These are phyloP conservation scores for Hycleus phaleratus DNA, from an alignment of 1,140 invertebrate species.

Conservation along the genomic window DNA sequence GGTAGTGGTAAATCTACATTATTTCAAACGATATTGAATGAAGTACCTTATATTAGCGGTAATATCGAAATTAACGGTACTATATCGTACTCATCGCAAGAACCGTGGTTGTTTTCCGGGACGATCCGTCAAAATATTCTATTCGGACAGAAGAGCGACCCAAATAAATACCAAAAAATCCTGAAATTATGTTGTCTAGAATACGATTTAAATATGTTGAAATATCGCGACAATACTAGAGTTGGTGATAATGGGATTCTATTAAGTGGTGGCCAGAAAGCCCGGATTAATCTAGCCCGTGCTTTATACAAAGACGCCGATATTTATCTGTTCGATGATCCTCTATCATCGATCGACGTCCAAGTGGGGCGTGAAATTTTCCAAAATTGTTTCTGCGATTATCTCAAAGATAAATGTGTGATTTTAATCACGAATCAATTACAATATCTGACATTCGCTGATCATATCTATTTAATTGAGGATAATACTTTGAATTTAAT, in stretches of 20 bases:
- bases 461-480: conserved; percentile 54
- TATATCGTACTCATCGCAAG: conserved; percentile 52
- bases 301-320: conserved; percentile 71
- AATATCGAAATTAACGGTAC: conserved; percentile 36
- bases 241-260: conserved; percentile 66
- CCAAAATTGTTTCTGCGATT: conserved; percentile 57
- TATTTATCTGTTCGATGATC: conserved; percentile 72
- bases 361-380: conserved; percentile 60
- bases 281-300: conserved; percentile 76
- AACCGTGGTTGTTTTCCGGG: conserved; percentile 49
- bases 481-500: conserved; percentile 45
- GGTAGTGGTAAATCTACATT: conserved; percentile 70
- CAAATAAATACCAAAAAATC: conserved; percentile 53
- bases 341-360: conserved; percentile 41
- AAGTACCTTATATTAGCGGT: conserved; percentile 53
- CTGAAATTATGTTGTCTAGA: conserved; percentile 52
- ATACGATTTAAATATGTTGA: conserved; percentile 59
- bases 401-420: conserved; percentile 58
- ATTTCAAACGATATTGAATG: conserved; percentile 67
- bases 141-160: conserved; percentile 42
- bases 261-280: conserved; percentile 57
- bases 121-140: conserved; percentile 52
- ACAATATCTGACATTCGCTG: conserved; percentile 70
- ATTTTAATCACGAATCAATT: conserved; percentile 75
- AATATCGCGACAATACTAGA: conserved; percentile 63